Evolutionary conservation across 2,797 vertebrate species (phyloP).

Genomic region (Onychomys arenicola): DNA sequence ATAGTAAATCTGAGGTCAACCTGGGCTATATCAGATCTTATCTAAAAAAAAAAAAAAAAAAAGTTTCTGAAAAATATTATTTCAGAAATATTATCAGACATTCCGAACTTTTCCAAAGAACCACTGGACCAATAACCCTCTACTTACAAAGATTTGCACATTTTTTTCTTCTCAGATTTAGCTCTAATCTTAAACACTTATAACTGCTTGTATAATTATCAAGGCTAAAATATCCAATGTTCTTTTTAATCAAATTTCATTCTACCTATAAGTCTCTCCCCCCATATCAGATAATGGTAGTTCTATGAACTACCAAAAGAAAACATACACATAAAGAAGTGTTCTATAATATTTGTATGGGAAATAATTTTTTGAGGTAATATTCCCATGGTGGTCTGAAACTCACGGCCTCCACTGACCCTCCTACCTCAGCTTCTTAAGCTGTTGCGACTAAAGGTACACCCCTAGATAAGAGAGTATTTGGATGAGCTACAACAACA

Average conservation of each 20-base stretch:
- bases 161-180: not conserved
- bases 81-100: not conserved
- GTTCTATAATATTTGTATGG: not conserved
- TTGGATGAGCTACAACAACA: not conserved
- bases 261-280: not conserved
- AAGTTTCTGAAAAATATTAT: not conserved
- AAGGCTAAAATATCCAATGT: not conserved
- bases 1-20: not conserved
- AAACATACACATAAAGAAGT: not conserved
- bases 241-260: not conserved
- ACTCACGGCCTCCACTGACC: not conserved
- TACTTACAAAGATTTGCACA: not conserved
- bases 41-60: not conserved
- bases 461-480: not conserved
- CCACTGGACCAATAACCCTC: not conserved
- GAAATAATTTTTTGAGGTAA: not conserved
- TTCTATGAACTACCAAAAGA: not conserved
- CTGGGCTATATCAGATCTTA: not conserved
- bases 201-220: not conserved
- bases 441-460: not conserved
- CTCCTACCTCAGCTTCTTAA: not conserved
- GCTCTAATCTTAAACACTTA: not conserved
- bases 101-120: not conserved
- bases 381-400: not conserved
- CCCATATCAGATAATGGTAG: not conserved